Evolutionary conservation across 2,113 vertebrate species (phyloP).

Genomic region (Labrus mixtus): DNA sequence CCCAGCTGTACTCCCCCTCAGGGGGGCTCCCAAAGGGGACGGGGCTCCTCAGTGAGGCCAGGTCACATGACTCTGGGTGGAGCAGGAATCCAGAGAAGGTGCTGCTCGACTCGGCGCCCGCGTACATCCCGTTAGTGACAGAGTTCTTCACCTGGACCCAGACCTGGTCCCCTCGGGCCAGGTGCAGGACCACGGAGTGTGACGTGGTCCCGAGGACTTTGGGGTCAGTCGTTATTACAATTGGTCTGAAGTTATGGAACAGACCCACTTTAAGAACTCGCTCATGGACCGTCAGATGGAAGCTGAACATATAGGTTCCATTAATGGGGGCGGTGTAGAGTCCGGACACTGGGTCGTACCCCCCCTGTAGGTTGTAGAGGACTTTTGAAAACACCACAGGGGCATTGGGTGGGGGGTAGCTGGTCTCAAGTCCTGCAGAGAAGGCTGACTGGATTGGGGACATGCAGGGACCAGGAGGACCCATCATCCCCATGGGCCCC

Average conservation of each 20-base stretch:
- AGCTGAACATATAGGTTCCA: conserved; percentile 81
- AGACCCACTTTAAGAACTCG: conserved; percentile 73
- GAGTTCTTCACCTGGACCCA: conserved; percentile 77
- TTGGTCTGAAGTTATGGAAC: conserved; percentile 66
- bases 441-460: conserved; percentile 77
- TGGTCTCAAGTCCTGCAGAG: conserved; percentile 48
- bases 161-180: conserved; percentile 65
- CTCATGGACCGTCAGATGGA: conserved; percentile 52
- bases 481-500: conserved; percentile 66
- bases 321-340: conserved; percentile 74
- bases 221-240: conserved; percentile 68
- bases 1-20: neutral
- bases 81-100: conserved; percentile 81
- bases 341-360: conserved; percentile 65
- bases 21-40: fast-evolving
- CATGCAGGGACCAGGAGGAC: conserved; percentile 76
- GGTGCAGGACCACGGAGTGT: conserved; percentile 72
- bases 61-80: conserved; percentile 75
- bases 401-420: conserved; percentile 52
- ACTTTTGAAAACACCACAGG: conserved; percentile 68
- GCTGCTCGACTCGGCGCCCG: conserved; percentile 64
- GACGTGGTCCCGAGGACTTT: conserved; percentile 60
- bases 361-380: conserved; percentile 63
- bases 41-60: neutral
- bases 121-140: conserved; percentile 72